These are phyloP conservation scores for Protonibea diacanthus DNA, from an alignment of 2,797 vertebrate genomes.

Conservation along the genomic window DNA sequence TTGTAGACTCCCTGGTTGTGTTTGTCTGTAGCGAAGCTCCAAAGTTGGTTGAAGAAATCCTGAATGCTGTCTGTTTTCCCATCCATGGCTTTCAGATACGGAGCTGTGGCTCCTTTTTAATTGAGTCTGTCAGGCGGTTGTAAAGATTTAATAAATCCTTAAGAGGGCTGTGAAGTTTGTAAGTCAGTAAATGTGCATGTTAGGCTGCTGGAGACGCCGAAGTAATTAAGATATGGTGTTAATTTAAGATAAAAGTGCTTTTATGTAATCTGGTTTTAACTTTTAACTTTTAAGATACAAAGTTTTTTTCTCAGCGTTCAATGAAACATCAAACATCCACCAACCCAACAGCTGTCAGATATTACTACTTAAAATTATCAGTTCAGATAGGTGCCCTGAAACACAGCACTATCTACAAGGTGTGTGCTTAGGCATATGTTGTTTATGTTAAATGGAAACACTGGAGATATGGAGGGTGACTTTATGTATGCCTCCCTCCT, in stretches of 20 bases:
- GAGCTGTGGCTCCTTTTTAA: conserved; percentile 29
- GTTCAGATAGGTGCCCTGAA: conserved; percentile 6
- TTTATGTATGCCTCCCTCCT: conserved; percentile 26
- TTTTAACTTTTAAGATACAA: conserved; percentile 22
- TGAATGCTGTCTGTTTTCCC: conserved; percentile 84
- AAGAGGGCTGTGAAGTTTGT: conserved; percentile 33
- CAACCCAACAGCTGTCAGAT: conserved; percentile 15
- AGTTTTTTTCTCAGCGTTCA: conserved; percentile 24
- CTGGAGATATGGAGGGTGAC: conserved; percentile 13
- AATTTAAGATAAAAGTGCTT: conserved; percentile 43
- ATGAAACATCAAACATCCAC: background rate
- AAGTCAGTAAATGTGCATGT: conserved; percentile 27
- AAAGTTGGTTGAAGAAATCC: conserved; percentile 88
- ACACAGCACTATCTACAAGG: conserved; percentile 11
- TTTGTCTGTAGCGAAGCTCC: conserved; percentile 87
- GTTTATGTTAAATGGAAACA: conserved; percentile 47
- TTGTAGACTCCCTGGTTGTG: conserved; percentile 93
- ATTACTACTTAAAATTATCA: conserved; percentile 10
- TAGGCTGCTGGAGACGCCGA: conserved; percentile 25
- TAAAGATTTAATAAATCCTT: conserved; percentile 61
- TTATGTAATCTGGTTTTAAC: conserved; percentile 6
- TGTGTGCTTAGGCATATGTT: conserved; percentile 17
- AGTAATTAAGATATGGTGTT: conserved; percentile 34
- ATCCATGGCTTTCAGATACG: conserved; percentile 70
- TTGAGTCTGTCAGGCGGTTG: conserved; percentile 23